Percentiles rank a stretch among this genome's conserved stretches.
phyloP scores from a whole-genome alignment of 2,113 vertebrate species.

The Pogona vitticeps region DNA sequence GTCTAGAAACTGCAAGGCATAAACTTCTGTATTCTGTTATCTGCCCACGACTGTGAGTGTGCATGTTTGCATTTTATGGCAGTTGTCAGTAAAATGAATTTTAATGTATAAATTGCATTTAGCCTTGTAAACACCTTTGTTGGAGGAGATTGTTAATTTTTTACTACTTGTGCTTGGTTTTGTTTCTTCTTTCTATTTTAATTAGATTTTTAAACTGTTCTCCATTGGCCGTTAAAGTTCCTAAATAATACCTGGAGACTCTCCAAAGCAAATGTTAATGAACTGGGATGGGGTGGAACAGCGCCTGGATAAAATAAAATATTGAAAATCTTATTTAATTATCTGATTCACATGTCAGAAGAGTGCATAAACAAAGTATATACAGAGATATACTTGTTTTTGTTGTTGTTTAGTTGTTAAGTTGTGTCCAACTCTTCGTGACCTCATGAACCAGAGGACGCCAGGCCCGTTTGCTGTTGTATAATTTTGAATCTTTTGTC shows the following conservation, averaged over 20 bases:
- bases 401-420: no score
- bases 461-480: no score
- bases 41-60: not conserved
- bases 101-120: not conserved
- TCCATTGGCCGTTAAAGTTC: not conserved
- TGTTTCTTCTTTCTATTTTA: not conserved
- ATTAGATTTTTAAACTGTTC: constrained; percentile 2
- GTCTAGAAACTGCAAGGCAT: not conserved
- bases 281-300: not conserved
- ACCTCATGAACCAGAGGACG: no score
- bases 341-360: not conserved
- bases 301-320: not conserved
- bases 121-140: not conserved
- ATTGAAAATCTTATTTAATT: not conserved
- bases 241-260: not conserved
- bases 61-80: not conserved
- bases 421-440: no score
- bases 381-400: not conserved
- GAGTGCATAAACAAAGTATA: not conserved
- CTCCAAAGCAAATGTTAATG: not conserved
- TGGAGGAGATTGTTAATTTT: not conserved
- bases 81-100: not conserved
- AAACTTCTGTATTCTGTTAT: not conserved
- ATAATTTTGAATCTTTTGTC: not conserved
- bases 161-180: rapidly evolving